These are phyloP conservation scores for Sturnira hondurensis DNA, from an alignment of 2,113 vertebrate species.

Conservation along the genomic window DNA sequence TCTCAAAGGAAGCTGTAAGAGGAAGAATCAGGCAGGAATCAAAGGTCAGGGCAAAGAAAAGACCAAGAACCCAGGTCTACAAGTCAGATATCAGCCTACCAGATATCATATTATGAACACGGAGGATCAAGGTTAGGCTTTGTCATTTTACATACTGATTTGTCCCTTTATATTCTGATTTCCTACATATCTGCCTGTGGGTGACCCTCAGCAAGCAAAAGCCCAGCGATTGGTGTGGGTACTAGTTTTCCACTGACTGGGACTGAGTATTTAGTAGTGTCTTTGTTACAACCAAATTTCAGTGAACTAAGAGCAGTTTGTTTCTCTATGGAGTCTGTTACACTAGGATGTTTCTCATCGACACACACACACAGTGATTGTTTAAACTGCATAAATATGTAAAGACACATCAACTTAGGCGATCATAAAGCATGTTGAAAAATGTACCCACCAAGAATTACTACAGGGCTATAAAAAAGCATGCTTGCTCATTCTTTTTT, in stretches of 20 bases:
- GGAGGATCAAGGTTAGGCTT: neutral
- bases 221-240: neutral
- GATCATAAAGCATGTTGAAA: constrained; percentile 66
- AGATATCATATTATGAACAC: neutral
- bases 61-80: neutral
- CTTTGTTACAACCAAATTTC: constrained; percentile 44
- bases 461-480: constrained; percentile 44
- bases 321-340: constrained; percentile 59
- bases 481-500: constrained; percentile 61
- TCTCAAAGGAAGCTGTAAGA: neutral
- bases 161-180: neutral
- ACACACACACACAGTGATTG: constrained; percentile 51
- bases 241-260: neutral
- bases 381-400: constrained; percentile 64
- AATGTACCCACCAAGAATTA: constrained; percentile 68
- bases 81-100: neutral
- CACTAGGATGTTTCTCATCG: constrained; percentile 49
- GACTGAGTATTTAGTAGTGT: constrained; percentile 37
- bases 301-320: constrained; percentile 42
- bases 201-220: neutral
- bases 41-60: neutral
- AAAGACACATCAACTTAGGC: constrained; percentile 54
- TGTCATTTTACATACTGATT: neutral
- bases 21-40: neutral
- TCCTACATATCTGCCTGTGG: neutral